phyloP scores from a whole-genome alignment of 2,888 invertebrate species.

The Drosophila helvetica region DNA sequence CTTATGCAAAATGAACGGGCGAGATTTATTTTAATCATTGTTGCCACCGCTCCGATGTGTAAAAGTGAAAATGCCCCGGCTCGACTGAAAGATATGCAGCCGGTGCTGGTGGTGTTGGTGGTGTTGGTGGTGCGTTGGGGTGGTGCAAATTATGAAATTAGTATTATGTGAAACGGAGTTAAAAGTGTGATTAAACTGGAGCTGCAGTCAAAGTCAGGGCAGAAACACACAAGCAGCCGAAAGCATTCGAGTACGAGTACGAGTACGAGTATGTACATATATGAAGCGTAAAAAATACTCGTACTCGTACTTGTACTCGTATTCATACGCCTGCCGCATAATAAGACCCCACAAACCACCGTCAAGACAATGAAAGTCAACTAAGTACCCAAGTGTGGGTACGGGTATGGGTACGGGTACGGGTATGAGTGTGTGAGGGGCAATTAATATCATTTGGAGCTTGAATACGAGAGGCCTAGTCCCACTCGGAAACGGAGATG shows the following conservation, averaged over 20 bases:
- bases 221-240: conserved; percentile 8
- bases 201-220: conserved; percentile 41
- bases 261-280: neutral
- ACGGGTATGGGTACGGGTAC: conserved; percentile 22
- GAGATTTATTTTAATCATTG: conserved; percentile 52
- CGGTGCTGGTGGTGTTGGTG: neutral
- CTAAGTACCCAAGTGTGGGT: conserved; percentile 42
- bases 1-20: conserved; percentile 60
- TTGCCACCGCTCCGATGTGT: conserved; percentile 4
- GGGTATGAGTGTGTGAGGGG: conserved; percentile 30
- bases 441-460: conserved; percentile 75
- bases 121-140: conserved; percentile 48
- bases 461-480: conserved; percentile 10
- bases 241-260: neutral
- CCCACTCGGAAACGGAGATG: conserved; percentile 27
- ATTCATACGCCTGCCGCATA: conserved; percentile 58
- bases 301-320: too few relatives aligned
- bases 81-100: neutral
- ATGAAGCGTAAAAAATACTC: conserved; percentile 21
- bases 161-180: conserved; percentile 79
- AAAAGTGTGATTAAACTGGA: conserved; percentile 75
- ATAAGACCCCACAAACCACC: conserved; percentile 52
- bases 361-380: conserved; percentile 75
- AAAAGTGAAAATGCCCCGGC: conserved; percentile 55
- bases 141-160: conserved; percentile 74